phyloP scores from a whole-genome alignment of 2,797 vertebrate genomes.

The Champsocephalus esox region DNA sequence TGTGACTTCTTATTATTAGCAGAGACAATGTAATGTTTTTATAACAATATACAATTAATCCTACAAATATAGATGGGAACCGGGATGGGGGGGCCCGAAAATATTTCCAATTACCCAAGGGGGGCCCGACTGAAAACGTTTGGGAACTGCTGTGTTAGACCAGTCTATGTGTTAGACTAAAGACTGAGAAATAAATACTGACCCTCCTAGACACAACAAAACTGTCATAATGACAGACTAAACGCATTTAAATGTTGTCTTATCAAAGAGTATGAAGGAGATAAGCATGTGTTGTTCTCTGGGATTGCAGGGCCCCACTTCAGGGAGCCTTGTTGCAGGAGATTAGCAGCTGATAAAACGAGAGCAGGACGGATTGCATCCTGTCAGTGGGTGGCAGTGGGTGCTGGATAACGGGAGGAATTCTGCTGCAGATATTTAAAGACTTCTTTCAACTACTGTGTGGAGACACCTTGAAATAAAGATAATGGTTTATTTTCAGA shows the following conservation, averaged over 20 bases:
- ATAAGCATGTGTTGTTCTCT: constrained; percentile 13
- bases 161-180: not conserved
- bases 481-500: not conserved
- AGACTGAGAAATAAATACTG: constrained; percentile 6
- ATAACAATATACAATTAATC: no score
- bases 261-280: not conserved
- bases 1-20: no score
- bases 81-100: no score
- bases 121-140: no score
- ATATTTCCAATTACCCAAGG: no score
- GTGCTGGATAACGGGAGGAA: constrained; percentile 28
- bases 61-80: no score
- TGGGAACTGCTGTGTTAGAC: not conserved
- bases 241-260: not conserved
- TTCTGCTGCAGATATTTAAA: constrained; percentile 12
- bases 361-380: constrained; percentile 55
- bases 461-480: not conserved
- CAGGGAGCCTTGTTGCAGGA: constrained; percentile 34
- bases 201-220: constrained; percentile 9
- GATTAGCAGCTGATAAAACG: constrained; percentile 58
- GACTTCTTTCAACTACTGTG: not conserved
- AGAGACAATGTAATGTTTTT: no score
- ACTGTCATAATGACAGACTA: constrained; percentile 13
- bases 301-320: constrained; percentile 16
- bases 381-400: constrained; percentile 51